Evolutionary conservation across 2,888 invertebrate genomes (phyloP), one percentile per base, ranked within the genome.

Genomic region (Lasioglossum figueresi): DNA sequence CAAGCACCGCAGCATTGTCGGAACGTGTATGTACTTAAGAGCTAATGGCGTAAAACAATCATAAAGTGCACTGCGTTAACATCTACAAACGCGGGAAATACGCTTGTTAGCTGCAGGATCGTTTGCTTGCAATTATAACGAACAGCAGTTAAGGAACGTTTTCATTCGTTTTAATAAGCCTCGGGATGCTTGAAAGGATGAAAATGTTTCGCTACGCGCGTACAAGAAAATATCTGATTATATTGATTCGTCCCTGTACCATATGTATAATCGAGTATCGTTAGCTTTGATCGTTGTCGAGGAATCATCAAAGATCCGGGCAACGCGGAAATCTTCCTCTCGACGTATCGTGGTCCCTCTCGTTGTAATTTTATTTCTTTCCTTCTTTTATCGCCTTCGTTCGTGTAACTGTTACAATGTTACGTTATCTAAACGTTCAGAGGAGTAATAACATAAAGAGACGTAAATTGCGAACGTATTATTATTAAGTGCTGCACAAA

Each of bases 41-140:
- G 71, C 45, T 79, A 83, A 83, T 76, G 79, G 63, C 43, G 79
- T 59, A 79, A 83, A 79, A 79, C 75, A 83, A 76, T 71, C 76
- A 43, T 71, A 59, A 74, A 79, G 59, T 52, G 56, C 23, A 75
- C 43, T 37, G 66, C 68, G 74, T 74, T 75, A 79, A 75, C 74
- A 37, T 79, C 48, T 68, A 48, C 70, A 56, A 82, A 79, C 70
- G 70, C 37, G 48, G 43, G 52, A 45, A 82, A 79, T 59, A 70
- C 77, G 74, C 82, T 75, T 73, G 72, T 82, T 82, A 72, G 74
- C 45, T 76, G 56, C 37, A 56, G 37, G 75, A 43, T 23, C 40
- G 68, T 75, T 75, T 70, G 75, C 80, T 68, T 19, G 79, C 63
- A 73, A 72, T 74, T 79, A 79, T 74, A 74, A 73, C 66, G 66